Conservation (phyloP, 2,797 vertebrate species). For the Saxicola maurus region DNA sequence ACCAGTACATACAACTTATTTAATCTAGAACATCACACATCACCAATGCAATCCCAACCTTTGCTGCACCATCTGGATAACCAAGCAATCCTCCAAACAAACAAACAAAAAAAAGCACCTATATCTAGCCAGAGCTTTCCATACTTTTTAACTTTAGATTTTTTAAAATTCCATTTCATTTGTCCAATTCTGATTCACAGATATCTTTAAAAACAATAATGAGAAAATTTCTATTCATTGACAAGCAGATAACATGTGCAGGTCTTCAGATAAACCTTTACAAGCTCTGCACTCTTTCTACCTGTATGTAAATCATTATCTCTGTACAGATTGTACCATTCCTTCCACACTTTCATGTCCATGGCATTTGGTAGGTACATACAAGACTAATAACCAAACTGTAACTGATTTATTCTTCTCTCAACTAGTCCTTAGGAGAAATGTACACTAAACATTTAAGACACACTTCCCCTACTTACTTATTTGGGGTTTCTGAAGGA, state of each 20-base stretch:
- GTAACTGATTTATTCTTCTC: neutral
- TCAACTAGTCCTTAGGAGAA: neutral
- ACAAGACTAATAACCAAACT: neutral
- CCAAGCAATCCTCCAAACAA: neutral
- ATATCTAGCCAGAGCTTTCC: neutral
- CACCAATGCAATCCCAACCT: neutral
- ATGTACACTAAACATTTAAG: neutral
- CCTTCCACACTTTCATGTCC: neutral
- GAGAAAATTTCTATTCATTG: neutral
- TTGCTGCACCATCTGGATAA: neutral
- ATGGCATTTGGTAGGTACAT: neutral
- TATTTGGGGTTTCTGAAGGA: neutral
- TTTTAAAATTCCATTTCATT: neutral
- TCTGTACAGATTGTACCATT: neutral
- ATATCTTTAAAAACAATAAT: neutral
- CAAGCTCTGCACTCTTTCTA: neutral
- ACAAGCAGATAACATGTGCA: neutral
- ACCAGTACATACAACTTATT: neutral
- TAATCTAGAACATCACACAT: neutral
- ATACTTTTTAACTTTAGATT: neutral
- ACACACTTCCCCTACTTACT: neutral
- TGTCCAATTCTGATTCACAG: neutral
- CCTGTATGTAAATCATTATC: neutral
- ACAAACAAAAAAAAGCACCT: neutral
- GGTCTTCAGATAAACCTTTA: neutral